These are phyloP conservation scores for Aphelocoma coerulescens DNA, from an alignment of 2,113 vertebrate species.

Conservation along the genomic window DNA sequence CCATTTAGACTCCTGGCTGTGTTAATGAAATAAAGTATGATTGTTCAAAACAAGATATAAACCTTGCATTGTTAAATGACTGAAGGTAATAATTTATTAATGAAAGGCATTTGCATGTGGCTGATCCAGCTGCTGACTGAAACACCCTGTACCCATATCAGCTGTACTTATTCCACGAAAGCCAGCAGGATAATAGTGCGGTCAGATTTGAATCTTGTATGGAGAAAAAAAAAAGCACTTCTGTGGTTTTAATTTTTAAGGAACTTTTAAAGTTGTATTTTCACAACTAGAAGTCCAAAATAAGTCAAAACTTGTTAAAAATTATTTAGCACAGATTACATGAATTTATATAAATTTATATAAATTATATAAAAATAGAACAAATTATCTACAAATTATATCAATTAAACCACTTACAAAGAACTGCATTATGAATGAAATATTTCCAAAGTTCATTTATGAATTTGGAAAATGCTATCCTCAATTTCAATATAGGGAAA, in stretches of 20 bases:
- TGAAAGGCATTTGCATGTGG: neutral
- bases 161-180: neutral
- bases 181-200: neutral
- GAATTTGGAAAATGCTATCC: neutral
- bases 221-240: rapidly evolving
- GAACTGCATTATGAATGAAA: neutral
- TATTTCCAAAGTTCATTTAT: neutral
- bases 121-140: neutral
- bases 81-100: neutral
- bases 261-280: neutral
- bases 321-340: neutral
- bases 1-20: neutral
- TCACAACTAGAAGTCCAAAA: neutral
- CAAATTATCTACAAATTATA: neutral
- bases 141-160: neutral
- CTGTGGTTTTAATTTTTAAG: neutral
- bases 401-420: neutral
- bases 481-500: neutral
- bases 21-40: neutral
- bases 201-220: neutral
- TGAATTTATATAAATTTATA: too few species aligned
- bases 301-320: neutral
- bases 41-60: neutral
- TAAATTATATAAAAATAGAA: neutral
- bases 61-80: neutral